Conservation (phyloP, 1,140 invertebrate genomes). For the Tetraneura akinire region DNA sequence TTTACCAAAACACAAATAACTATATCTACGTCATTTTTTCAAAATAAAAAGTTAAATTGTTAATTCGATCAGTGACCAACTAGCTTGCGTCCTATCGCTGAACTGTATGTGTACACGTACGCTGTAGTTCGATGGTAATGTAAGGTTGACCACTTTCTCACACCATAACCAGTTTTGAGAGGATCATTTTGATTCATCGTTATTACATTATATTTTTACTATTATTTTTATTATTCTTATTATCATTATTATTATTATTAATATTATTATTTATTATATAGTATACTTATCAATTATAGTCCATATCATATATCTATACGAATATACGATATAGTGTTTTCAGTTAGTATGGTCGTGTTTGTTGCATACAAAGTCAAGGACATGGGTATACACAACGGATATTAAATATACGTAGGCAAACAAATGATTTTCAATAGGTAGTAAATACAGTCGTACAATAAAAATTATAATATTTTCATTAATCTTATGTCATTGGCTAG, state of each 20-base stretch:
- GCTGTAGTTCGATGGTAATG: background rate
- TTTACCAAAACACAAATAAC: background rate
- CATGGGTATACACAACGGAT: background rate
- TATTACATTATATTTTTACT: background rate
- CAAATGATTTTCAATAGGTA: background rate
- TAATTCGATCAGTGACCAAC: conserved; percentile 14
- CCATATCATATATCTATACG: background rate
- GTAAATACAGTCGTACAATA: no score
- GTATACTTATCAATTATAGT: background rate
- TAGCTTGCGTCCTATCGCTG: conserved; percentile 24
- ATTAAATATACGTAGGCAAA: background rate
- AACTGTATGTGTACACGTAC: conserved; percentile 5
- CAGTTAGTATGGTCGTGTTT: conserved; percentile 1
- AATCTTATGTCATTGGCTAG: no score
- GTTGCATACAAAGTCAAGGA: conserved; percentile 25
- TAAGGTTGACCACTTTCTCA: conserved; percentile 50
- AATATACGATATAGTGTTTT: background rate
- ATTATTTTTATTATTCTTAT: no score
- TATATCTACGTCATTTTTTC: conserved; percentile 46
- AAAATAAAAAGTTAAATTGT: background rate
- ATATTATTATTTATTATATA: conserved; percentile 25
- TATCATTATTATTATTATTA: conserved; percentile 9
- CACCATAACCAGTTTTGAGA: conserved; percentile 40
- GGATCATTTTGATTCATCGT: conserved; percentile 19
- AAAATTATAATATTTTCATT: no score